Evolutionary conservation across 2,113 vertebrate species (phyloP).

Genomic region (Caretta caretta): DNA sequence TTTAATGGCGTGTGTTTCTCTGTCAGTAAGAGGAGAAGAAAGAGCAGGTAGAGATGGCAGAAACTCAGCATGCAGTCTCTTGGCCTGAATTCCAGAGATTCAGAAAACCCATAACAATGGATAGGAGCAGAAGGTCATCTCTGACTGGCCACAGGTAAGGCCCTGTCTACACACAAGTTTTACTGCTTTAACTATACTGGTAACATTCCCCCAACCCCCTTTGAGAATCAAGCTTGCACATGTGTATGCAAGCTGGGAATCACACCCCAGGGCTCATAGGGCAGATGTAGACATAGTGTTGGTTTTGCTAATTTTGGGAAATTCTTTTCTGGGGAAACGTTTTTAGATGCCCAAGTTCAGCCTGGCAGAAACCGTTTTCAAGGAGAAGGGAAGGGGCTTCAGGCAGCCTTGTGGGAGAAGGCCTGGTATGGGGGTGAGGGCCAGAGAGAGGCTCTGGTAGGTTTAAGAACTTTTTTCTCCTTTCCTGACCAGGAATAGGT

Average conservation of each 20-base stretch:
- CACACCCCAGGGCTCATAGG: not conserved
- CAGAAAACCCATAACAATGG: not conserved
- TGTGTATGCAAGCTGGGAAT: not conserved
- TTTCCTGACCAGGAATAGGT: not conserved
- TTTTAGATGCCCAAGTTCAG: not conserved
- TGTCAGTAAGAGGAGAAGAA: not conserved
- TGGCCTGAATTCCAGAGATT: not conserved
- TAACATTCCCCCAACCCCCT: accelerated
- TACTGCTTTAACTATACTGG: not conserved
- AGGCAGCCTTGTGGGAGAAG: not conserved
- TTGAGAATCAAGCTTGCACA: not conserved
- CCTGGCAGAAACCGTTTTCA: not conserved
- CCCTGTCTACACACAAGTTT: too few species aligned
- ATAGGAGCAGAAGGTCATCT: not conserved
- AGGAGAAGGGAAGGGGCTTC: not conserved
- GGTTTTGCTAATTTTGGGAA: accelerated
- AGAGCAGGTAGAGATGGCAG: not conserved
- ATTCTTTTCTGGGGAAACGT: not conserved
- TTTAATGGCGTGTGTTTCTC: not conserved
- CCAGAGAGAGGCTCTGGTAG: not conserved
- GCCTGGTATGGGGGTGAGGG: not conserved
- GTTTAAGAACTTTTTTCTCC: not conserved
- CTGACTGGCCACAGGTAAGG: not conserved
- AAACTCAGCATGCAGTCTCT: accelerated
- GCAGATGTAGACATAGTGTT: not conserved